These are phyloP conservation scores for Streptopelia turtur DNA, from an alignment of 2,797 vertebrate genomes.

Conservation along the genomic window DNA sequence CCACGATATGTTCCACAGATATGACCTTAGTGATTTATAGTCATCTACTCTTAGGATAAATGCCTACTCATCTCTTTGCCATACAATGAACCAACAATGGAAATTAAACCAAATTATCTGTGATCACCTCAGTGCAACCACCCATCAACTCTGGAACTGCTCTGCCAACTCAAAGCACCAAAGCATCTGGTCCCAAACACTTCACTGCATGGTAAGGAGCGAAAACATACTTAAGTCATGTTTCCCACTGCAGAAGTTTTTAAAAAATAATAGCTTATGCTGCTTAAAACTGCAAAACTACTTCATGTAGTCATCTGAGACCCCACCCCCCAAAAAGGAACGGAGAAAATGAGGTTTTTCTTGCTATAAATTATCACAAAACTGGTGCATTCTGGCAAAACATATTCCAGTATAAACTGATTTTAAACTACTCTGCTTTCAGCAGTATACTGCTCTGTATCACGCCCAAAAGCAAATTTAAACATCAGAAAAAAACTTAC, in stretches of 20 bases:
- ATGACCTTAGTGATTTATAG: not conserved
- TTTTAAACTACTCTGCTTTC: not conserved
- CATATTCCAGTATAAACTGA: not conserved
- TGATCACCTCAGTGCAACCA: not conserved
- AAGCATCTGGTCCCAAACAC: not conserved
- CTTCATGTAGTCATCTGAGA: not conserved
- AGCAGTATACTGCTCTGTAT: not conserved
- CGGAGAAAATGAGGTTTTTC: not conserved
- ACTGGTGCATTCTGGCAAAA: not conserved
- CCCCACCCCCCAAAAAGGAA: not conserved
- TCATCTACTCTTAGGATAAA: not conserved
- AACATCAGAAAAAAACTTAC: not conserved
- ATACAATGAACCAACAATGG: not conserved
- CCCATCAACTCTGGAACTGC: fast-evolving
- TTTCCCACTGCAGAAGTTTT: not conserved
- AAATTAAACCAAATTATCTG: not conserved
- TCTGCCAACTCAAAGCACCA: not conserved
- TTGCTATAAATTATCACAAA: not conserved
- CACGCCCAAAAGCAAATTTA: not conserved
- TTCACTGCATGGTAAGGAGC: not conserved
- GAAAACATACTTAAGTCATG: not conserved
- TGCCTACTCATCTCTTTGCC: not conserved
- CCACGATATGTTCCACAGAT: not conserved
- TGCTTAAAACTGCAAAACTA: not conserved
- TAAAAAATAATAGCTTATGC: not conserved